A percentile compares a stretch with the other conserved stretches of the same genome.
Conservation (phyloP, 2,797 vertebrate genomes). For the Cottoperca gobio region DNA sequence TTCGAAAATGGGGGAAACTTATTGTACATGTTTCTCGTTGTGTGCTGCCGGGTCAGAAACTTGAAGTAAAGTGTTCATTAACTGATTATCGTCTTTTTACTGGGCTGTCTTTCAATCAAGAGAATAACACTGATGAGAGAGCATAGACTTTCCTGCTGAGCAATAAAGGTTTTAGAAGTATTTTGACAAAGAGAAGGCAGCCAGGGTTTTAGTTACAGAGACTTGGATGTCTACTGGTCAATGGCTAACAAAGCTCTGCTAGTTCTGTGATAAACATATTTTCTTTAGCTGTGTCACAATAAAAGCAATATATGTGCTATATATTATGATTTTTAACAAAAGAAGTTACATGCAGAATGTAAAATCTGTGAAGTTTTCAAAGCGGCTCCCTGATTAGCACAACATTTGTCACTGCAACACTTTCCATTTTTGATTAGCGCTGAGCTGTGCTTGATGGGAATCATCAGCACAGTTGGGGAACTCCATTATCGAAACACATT, state of each 20-base stretch:
- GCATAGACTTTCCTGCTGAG: not conserved
- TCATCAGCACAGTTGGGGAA: constrained; percentile 1
- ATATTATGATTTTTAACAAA: not conserved
- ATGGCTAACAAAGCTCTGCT: not conserved
- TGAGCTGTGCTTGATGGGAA: constrained; percentile 23
- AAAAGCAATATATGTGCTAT: not conserved
- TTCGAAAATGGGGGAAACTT: not conserved
- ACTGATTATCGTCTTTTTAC: not conserved
- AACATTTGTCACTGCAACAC: constrained; percentile 11
- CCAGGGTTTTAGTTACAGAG: not conserved
- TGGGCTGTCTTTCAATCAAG: not conserved
- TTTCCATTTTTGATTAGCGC: constrained; percentile 48
- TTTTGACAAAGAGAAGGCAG: not conserved
- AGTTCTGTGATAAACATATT: not conserved
- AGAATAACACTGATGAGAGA: not conserved
- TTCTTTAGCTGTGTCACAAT: too few relatives aligned
- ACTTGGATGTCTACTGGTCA: too few relatives aligned
- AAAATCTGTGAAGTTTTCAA: not conserved
- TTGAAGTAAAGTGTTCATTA: not conserved
- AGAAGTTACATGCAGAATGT: not conserved
- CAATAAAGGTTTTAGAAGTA: not conserved
- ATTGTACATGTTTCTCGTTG: not conserved
- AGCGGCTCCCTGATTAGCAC: constrained; percentile 18
- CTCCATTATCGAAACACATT: constrained; percentile 27
- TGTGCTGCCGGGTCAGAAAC: not conserved